These are phyloP conservation scores for Strix aluco DNA, from an alignment of 2,113 vertebrate genomes.

Conservation along the genomic window DNA sequence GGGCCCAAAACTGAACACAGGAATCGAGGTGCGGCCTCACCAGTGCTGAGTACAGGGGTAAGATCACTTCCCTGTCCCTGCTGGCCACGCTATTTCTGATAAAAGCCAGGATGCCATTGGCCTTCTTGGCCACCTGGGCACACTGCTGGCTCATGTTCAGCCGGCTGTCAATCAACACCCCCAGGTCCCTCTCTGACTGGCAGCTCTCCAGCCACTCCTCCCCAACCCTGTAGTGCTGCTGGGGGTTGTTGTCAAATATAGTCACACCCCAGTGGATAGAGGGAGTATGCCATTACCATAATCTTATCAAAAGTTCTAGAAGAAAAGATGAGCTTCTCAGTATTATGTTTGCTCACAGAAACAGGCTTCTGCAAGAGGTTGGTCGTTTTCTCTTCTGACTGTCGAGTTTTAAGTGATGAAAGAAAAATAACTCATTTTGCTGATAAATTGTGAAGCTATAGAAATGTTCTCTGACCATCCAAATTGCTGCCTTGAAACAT, in stretches of 20 bases:
- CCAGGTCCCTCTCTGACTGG: too few species aligned
- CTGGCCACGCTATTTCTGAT: too few species aligned
- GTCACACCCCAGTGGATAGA: neutral
- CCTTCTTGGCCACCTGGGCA: too few species aligned
- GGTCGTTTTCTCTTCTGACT: neutral
- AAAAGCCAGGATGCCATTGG: too few species aligned
- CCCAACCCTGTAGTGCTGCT: too few species aligned
- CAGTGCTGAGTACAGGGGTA: too few species aligned
- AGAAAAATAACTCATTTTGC: neutral
- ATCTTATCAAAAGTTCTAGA: neutral
- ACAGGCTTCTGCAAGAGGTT: neutral
- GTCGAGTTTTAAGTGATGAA: neutral
- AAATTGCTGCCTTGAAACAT: neutral
- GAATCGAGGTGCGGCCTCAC: too few species aligned
- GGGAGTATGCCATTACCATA: neutral
- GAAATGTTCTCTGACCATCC: neutral
- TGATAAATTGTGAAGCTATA: neutral
- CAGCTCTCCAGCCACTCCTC: too few species aligned
- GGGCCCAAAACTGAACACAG: too few species aligned
- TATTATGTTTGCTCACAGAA: neutral
- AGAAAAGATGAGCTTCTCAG: neutral
- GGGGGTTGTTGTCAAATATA: neutral
- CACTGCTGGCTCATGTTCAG: too few species aligned
- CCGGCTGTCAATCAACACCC: too few species aligned
- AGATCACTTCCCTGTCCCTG: too few species aligned